phyloP scores from a whole-genome alignment of 2,113 vertebrate genomes.

The Stigmatopora nigra region DNA sequence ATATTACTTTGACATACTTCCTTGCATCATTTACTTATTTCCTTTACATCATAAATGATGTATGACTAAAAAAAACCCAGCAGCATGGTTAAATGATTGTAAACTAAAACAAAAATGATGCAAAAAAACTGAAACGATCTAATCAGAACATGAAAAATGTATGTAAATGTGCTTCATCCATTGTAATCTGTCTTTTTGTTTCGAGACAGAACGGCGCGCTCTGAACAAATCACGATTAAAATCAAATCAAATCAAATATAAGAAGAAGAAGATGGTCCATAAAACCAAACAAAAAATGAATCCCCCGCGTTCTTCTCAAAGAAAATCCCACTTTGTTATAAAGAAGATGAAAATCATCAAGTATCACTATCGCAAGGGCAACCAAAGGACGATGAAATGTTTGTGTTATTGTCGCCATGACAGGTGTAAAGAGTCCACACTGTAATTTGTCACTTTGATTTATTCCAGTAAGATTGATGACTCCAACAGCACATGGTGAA shows the following conservation, averaged over 20 bases:
- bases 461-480: constrained; percentile 31
- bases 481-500: constrained; percentile 1
- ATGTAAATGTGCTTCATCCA: constrained; percentile 29
- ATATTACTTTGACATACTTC: no score
- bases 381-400: constrained; percentile 1
- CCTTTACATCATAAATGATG: not conserved
- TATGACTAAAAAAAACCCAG: not conserved
- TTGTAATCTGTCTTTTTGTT: constrained; percentile 26
- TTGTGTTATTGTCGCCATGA: constrained; percentile 15
- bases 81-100: not conserved
- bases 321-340: constrained; percentile 13
- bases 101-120: not conserved
- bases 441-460: constrained; percentile 29
- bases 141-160: constrained; percentile 2
- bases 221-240: constrained; percentile 31
- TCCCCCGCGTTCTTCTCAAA: constrained; percentile 25
- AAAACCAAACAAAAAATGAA: constrained; percentile 37
- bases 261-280: constrained; percentile 2
- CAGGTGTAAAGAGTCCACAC: not conserved
- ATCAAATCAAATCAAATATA: constrained; percentile 39
- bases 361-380: constrained; percentile 15
- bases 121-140: not conserved
- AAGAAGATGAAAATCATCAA: constrained; percentile 25
- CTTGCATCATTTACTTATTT: not conserved
- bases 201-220: constrained; percentile 15